Conservation (phyloP, 2,113 vertebrate species). For the Phalacrocorax aristotelis region DNA sequence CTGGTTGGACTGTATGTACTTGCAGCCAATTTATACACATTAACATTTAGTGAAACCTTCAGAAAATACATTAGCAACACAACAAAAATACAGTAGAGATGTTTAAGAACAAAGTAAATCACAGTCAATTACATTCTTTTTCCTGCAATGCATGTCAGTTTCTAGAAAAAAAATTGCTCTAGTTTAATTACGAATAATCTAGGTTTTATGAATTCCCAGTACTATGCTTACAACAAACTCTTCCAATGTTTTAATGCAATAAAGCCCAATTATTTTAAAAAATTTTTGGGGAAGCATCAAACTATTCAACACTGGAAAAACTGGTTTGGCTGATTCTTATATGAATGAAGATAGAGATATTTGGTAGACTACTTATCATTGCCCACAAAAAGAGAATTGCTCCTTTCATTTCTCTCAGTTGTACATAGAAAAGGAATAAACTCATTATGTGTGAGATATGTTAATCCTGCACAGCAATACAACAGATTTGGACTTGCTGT, state of each 20-base stretch:
- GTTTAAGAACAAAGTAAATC: neutral
- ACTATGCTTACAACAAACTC: neutral
- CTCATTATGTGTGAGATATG: neutral
- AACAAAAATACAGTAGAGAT: neutral
- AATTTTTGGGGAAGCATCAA: neutral
- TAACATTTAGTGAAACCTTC: neutral
- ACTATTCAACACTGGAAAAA: neutral
- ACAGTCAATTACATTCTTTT: neutral
- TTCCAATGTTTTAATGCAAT: neutral
- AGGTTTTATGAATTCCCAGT: neutral
- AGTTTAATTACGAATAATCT: neutral
- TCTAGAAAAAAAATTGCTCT: neutral
- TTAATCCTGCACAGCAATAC: neutral
- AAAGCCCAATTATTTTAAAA: neutral
- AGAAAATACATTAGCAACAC: neutral
- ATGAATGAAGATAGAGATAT: neutral
- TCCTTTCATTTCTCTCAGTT: neutral
- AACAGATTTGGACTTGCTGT: neutral
- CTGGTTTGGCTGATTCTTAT: neutral
- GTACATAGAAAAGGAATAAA: neutral
- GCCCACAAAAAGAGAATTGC: neutral
- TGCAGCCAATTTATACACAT: neutral
- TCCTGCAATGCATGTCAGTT: neutral
- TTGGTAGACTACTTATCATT: neutral
- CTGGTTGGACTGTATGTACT: neutral